These are phyloP conservation scores for Sinocyclocheilus grahami DNA, from an alignment of 2,113 vertebrate genomes.

Conservation along the genomic window DNA sequence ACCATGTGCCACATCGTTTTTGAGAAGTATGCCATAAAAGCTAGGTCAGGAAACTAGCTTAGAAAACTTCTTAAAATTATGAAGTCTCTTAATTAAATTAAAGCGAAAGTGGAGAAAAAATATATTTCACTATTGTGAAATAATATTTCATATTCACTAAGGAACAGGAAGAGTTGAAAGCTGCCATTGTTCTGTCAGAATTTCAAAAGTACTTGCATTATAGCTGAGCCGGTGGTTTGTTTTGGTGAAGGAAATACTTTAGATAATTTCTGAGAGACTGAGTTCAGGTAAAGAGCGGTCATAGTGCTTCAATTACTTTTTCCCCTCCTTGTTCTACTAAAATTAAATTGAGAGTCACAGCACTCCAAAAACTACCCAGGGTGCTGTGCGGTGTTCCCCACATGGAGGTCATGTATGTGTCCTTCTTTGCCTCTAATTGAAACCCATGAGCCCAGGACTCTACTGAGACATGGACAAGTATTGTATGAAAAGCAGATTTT, in stretches of 20 bases:
- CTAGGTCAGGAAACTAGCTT: constrained; percentile 1
- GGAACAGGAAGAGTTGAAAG: background rate
- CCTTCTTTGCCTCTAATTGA: constrained; percentile 23
- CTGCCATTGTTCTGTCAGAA: constrained; percentile 5
- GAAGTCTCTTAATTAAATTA: background rate
- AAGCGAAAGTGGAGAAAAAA: background rate
- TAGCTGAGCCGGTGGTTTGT: background rate
- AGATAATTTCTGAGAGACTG: constrained; percentile 6
- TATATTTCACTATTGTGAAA: too few species aligned
- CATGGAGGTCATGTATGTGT: constrained; percentile 21
- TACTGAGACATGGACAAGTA: constrained; percentile 4
- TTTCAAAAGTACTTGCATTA: background rate
- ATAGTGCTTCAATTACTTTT: background rate
- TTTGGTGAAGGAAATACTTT: constrained; percentile 22
- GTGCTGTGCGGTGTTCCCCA: background rate
- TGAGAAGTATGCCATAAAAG: background rate
- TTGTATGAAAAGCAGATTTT: background rate
- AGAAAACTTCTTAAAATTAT: background rate
- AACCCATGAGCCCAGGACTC: constrained; percentile 2
- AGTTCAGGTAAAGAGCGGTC: constrained; percentile 27
- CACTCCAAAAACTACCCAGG: constrained; percentile 4
- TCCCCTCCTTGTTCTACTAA: background rate
- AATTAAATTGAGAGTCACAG: constrained; percentile 25
- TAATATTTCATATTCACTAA: too few species aligned
- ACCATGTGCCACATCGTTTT: background rate